Evolutionary conservation across 1,140 invertebrate genomes (phyloP).

Genomic region (Nasonia vitripennis): DNA sequence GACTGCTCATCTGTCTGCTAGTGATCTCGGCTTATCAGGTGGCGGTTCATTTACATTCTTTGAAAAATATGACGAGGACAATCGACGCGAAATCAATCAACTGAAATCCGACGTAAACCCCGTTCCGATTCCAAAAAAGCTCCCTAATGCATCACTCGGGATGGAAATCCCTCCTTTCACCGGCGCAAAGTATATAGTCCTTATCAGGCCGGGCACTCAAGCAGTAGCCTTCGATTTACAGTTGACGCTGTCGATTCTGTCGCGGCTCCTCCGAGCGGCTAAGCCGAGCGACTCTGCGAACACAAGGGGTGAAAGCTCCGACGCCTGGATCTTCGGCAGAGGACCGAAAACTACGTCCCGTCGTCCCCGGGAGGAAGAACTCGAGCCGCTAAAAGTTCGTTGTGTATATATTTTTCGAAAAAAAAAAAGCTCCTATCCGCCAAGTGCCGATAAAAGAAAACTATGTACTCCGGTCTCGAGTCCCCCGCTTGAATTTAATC

Average conservation of each 20-base stretch:
- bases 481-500: background rate
- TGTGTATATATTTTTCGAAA: background rate
- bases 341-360: background rate
- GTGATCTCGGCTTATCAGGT: conserved; percentile 55
- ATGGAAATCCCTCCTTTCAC: background rate
- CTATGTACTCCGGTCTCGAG: too few species aligned
- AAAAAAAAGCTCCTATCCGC: background rate
- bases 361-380: too few species aligned
- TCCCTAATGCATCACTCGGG: background rate
- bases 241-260: conserved; percentile 50
- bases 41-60: background rate
- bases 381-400: background rate
- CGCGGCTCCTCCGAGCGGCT: conserved; percentile 55
- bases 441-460: too few species aligned
- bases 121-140: too few species aligned
- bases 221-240: conserved; percentile 30
- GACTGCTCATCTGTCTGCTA: conserved; percentile 24
- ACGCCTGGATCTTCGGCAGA: conserved; percentile 52
- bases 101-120: too few species aligned
- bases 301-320: conserved; percentile 6
- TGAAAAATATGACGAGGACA: too few species aligned
- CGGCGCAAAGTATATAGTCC: background rate
- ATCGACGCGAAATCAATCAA: too few species aligned
- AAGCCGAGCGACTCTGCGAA: conserved; percentile 36
- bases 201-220: background rate